These are phyloP conservation scores for Sebastes matsubarae DNA, from an alignment of 2,797 vertebrate species.

Conservation along the genomic window DNA sequence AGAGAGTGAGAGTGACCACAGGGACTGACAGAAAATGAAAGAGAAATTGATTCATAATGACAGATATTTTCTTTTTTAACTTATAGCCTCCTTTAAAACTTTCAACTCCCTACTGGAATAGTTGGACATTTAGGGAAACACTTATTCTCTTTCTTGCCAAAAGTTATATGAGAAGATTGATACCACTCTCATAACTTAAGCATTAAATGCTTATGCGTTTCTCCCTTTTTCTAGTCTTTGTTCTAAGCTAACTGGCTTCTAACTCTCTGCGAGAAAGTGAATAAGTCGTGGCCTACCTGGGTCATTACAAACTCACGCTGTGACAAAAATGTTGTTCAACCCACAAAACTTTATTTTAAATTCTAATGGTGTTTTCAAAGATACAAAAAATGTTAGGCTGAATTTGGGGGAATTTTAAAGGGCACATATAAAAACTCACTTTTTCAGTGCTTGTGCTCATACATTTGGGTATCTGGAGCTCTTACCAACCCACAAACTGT, in stretches of 20 bases:
- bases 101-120: background rate
- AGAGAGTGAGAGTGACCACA: background rate
- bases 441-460: no score
- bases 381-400: background rate
- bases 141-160: background rate
- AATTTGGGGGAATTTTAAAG: background rate
- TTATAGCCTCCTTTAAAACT: background rate
- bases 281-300: background rate
- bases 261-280: no score
- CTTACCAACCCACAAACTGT: no score
- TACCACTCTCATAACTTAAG: background rate
- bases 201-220: background rate
- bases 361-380: background rate
- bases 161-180: background rate
- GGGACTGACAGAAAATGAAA: background rate
- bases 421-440: no score
- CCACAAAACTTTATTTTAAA: no score
- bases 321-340: no score
- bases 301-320: no score
- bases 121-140: background rate
- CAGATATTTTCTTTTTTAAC: background rate
- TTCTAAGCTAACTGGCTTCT: no score
- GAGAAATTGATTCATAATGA: background rate
- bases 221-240: background rate
- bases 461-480: no score